A percentile compares a stretch with the other conserved stretches of the same genome.
Evolutionary conservation across 1,140 invertebrate genomes (phyloP).

Genomic region (Panulirus ornatus): DNA sequence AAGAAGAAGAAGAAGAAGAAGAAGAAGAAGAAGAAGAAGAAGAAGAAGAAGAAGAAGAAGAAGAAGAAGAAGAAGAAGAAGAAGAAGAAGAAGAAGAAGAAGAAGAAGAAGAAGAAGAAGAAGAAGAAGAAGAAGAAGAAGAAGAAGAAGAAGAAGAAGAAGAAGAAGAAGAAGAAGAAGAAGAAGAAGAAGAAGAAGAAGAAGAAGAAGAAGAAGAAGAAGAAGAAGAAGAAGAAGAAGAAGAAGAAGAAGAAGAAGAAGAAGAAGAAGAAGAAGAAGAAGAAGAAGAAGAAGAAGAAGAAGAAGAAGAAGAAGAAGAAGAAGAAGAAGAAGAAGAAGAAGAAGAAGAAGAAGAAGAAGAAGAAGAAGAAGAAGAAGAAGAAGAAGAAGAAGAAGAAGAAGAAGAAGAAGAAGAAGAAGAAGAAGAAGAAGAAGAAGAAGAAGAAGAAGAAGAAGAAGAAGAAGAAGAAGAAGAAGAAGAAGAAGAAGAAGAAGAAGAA

Average conservation of each 20-base stretch:
- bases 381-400: neutral
- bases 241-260: conserved; percentile 16
- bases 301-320: conserved; percentile 16
- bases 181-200: conserved; percentile 16
- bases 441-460: neutral
- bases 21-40: conserved; percentile 20
- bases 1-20: conserved; percentile 16
- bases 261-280: conserved; percentile 20
- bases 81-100: conserved; percentile 20
- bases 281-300: conserved; percentile 16
- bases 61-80: conserved; percentile 16
- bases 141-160: conserved; percentile 20
- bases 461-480: neutral
- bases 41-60: conserved; percentile 16
- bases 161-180: conserved; percentile 16
- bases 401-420: neutral
- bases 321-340: conserved; percentile 4
- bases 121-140: conserved; percentile 16
- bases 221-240: conserved; percentile 16
- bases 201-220: conserved; percentile 20
- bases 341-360: neutral
- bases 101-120: conserved; percentile 16
- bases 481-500: neutral
- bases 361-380: neutral
- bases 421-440: neutral